Evolutionary conservation across 2,888 invertebrate genomes (phyloP), one percentile per base, ranked within the genome.

Genomic region (Agrilus biguttatus): DNA sequence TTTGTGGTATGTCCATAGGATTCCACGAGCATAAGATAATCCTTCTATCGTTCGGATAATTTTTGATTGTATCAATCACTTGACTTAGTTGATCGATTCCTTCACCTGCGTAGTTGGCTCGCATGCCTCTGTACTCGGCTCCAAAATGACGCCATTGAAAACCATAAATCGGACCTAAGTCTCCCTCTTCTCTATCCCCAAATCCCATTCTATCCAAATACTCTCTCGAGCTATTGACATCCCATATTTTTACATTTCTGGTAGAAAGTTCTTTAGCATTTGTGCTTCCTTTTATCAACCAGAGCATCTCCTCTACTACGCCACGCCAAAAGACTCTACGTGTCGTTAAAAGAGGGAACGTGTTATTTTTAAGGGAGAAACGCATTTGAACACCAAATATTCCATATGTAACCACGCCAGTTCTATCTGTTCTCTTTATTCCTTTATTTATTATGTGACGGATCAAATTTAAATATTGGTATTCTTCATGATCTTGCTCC

Each of bases 101-200:
- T 67, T 76, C 63, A 39, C 51, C 50, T 1, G 69, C 71, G 59
- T 97, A 97, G 65, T 93, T 82, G 14, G 81, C 74, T 48, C 83
- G 71, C 69, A 85, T 83, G 52, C 82, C 77, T 33, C 72, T 66
- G 63, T 97, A 97, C 53, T 83, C 68, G 0, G 95, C 93, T 14
- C 96, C 96, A 69, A 83, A 93, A 61, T 97, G 93, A 45, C 96
- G 77, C 96, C 97, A 97, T 61, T 97, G 96, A 60, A 96, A 97
- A 0, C 96, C 96, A 70, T 97, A 97, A 2, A 97, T 80, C 1
- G 96, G 96, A 0, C 96, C 96, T 36, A 97, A 71, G 66, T 96
- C 96, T 44, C 95, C 93, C 72, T 89, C 91, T 60, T 84, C 83
- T 43, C 95, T 72, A 37, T 92, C 77, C 0, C 61, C 71, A 47